Base-by-base conservation (phyloP, 2,113 vertebrate species). In the Thymallus thymallus region DNA sequence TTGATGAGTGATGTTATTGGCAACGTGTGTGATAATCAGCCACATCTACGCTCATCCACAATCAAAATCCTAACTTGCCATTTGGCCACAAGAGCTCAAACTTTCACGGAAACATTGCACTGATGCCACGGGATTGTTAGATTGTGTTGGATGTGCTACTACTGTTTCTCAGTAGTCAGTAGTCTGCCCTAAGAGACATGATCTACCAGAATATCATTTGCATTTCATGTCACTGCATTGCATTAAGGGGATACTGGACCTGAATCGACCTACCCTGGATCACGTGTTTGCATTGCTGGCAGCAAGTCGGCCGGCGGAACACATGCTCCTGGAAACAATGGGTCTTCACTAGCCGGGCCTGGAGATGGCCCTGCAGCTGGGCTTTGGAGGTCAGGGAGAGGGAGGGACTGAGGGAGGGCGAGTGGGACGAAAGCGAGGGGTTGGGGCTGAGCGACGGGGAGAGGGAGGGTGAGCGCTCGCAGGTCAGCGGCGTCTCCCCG, bases 241-340 rank as follows among this genome's bases (percentile, higher is more conserved):
- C 1, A 55, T 60, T 22, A 60, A 22, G 56, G 18, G 56, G 23
- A 18, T 23, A 60, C 56, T 51, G 13, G 48, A 51, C n/a, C 56
- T 7, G n/a, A 22, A 60, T 60, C 13, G 58, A 82, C 92, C 62
- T 86, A 97, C 96, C 96, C 80, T 95, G 94, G 26, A 97, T 96
- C 76, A 93, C 83, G 75, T 96, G 96, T 78, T 93, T 94, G 90
- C 96, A 97, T 72, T 94, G 89, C 85, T 96, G 93, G 67, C 96
- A 97, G 62, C 88, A 91, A 67, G 92, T 91, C 10, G 94, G 92
- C 72, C 94, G 87, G 80, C 96, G 96, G 91, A 97, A 96, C 88
- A 96, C 81, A 26, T 96, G 91, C 63, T 97, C 96, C 87, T 96
- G 94, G 89, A 97, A 97, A 84, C 91, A 93, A 92, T 97, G 96